Base-by-base conservation (phyloP, 1,140 invertebrate genomes). In the Plectrocnemia conspersa region DNA sequence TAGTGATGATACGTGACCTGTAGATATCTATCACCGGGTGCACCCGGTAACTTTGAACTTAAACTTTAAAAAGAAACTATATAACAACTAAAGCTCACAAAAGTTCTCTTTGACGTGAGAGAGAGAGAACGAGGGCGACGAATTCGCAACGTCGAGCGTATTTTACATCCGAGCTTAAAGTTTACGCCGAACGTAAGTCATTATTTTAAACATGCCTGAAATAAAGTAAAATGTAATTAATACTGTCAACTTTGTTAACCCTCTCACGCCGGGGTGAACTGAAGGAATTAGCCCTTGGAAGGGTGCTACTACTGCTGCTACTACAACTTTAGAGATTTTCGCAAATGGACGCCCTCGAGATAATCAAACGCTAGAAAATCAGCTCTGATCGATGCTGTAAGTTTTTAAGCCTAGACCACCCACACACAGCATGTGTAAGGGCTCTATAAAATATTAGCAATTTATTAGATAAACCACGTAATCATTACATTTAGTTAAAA, bases 151-250 rank as follows among this genome's bases (percentile, higher is more conserved):
- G 15, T 19, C 32, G 10, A 19, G 24, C 41, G 38, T 54, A 16
- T 24, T 35, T 2, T 11, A 9, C 5, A 40, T 16, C 36, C 25
- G 25, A 38, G 38, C 29, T 49, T 23, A 41, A 56, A 54, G 42
- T 56, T 52, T 49, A 33, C 16, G 18, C 40, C 45, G 27, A 50
- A 50, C 32, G 46, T 45, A 59, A 49, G 52, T 59, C 57, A 55
- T 59, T 55, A 59, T 59, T 55, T 59, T 59, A 55, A 50, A 59
- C 40, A 55, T 33, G 57, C 46, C 23, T 59, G 52, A 46, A 55
- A 52, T 59, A 44, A 44, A 50, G 23, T 56, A 22, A 38, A 49
- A 49, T 55, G 15, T 22, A 49, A 48, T 55, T 56, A 50, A 56
- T 36, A 54, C 41, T 45, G 40, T 45, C 52, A 45, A 44, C 52